Evolutionary conservation across 2,113 vertebrate species (phyloP).

Genomic region (Balaenoptera acutorostrata): DNA sequence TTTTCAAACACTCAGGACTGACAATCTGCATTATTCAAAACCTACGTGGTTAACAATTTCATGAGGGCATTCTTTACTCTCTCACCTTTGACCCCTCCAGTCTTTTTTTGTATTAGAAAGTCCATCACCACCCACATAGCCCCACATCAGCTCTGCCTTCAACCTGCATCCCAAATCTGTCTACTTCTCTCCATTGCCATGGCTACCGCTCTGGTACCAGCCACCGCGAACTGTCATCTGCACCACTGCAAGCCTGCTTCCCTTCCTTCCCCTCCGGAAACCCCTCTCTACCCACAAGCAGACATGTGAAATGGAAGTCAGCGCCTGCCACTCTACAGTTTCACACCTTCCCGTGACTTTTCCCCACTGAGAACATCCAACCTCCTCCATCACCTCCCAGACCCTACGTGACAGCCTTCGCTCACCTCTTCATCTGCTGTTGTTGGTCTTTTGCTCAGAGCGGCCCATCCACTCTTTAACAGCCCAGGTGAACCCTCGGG

Average conservation of each 20-base stretch:
- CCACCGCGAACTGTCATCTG: background rate
- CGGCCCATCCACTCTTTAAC: background rate
- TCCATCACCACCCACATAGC: fast-evolving
- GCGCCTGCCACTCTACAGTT: background rate
- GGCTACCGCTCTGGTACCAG: background rate
- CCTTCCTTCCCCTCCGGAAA: no score
- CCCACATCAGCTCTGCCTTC: background rate
- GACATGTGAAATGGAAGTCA: background rate
- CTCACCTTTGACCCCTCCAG: background rate
- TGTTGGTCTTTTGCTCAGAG: background rate
- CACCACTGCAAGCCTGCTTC: background rate
- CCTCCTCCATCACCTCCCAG: background rate
- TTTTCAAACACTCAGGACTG: background rate
- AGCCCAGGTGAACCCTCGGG: background rate
- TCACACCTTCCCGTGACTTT: background rate
- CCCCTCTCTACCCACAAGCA: background rate
- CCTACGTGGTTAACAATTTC: background rate
- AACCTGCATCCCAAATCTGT: background rate
- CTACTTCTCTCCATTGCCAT: background rate
- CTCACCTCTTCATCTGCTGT: background rate
- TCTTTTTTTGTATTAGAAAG: background rate
- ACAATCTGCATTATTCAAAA: background rate
- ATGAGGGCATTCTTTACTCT: background rate
- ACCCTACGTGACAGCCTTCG: background rate
- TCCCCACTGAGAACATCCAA: background rate